A percentile compares a stretch with the other conserved stretches of the same genome.
phyloP scores from a whole-genome alignment of 2,888 invertebrate genomes.

The Xestia sexstrigata region DNA sequence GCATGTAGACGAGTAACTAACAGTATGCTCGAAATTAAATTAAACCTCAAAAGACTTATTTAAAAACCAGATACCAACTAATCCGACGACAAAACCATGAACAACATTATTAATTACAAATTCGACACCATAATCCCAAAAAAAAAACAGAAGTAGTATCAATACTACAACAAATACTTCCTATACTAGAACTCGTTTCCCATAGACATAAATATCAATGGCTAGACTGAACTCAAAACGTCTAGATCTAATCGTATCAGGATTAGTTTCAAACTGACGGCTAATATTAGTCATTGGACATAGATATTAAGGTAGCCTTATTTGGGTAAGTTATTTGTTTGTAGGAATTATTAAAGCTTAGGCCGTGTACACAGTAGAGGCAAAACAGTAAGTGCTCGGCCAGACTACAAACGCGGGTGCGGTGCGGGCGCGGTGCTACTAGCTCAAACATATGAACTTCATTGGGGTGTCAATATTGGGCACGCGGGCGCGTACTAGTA shows the following conservation, averaged over 20 bases:
- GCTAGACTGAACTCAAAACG: slow-evolving; percentile 43
- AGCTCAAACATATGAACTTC: no score
- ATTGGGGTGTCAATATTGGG: no score
- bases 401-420: no score
- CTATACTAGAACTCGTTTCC: slow-evolving; percentile 39
- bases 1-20: background rate
- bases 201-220: slow-evolving; percentile 47
- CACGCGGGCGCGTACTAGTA: no score
- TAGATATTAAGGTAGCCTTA: slow-evolving; percentile 27
- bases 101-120: slow-evolving; percentile 30
- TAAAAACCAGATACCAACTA: background rate
- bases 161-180: slow-evolving; percentile 18
- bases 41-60: no score
- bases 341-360: background rate
- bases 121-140: slow-evolving; percentile 8
- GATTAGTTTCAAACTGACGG: slow-evolving; percentile 51
- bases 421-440: no score
- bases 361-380: no score
- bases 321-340: slow-evolving; percentile 16
- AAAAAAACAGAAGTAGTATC: slow-evolving; percentile 11
- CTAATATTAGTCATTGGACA: slow-evolving; percentile 42
- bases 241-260: slow-evolving; percentile 54
- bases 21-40: background rate
- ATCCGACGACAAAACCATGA: slow-evolving; percentile 15
- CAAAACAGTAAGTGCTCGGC: no score